Conservation (phyloP, 2,888 invertebrate species). For the Proisotoma minuta region DNA sequence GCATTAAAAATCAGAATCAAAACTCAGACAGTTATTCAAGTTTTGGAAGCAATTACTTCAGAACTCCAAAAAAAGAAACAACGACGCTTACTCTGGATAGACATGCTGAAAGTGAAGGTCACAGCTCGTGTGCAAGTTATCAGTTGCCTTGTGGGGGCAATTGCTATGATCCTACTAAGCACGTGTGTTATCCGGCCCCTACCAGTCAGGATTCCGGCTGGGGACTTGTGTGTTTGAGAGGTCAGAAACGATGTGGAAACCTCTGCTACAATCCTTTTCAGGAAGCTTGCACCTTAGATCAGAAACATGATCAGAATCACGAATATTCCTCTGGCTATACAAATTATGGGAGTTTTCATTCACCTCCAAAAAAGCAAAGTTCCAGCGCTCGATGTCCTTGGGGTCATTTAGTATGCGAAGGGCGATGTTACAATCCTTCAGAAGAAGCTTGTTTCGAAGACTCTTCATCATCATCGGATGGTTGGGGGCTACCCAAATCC, state of each 20-base stretch:
- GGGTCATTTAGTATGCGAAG: conserved; percentile 1
- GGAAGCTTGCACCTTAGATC: too few relatives aligned
- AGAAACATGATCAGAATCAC: too few relatives aligned
- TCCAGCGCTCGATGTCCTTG: neutral
- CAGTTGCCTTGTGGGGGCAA: neutral
- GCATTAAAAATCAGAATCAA: neutral
- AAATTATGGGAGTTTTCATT: too few relatives aligned
- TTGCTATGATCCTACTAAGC: neutral
- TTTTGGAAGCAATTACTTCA: neutral
- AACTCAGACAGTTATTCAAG: neutral
- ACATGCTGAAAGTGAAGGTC: neutral
- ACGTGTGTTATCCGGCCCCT: neutral
- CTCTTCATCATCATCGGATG: too few relatives aligned
- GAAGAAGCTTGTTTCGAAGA: neutral
- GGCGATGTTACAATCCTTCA: conserved; percentile 7
- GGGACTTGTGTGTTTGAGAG: neutral
- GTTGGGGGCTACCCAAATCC: too few relatives aligned
- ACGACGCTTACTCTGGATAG: neutral
- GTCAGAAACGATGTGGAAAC: conserved; percentile 1
- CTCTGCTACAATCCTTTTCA: conserved; percentile 2
- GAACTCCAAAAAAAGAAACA: neutral
- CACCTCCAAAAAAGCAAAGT: neutral
- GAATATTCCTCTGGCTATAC: too few relatives aligned
- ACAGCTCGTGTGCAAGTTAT: neutral
- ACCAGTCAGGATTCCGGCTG: neutral